These are phyloP conservation scores for Drosophila bocqueti DNA, from an alignment of 1,140 invertebrate genomes.

Conservation along the genomic window DNA sequence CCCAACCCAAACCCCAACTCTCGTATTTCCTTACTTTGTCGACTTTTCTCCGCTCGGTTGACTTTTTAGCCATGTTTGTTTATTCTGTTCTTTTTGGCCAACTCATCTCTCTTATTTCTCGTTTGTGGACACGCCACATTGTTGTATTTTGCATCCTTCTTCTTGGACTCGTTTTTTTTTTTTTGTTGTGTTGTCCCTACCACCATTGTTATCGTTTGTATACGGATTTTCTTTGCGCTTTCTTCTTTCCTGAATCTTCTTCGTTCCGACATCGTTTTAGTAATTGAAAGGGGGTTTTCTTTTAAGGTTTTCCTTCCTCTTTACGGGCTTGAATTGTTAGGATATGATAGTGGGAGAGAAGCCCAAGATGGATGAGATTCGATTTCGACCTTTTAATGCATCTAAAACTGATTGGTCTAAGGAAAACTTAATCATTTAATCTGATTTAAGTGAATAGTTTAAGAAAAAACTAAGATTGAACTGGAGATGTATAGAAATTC, in stretches of 20 bases:
- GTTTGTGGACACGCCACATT: slow-evolving; percentile 19
- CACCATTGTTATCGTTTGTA: slow-evolving; percentile 16
- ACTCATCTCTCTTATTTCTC: slow-evolving; percentile 14
- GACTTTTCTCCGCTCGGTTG: slow-evolving; percentile 1
- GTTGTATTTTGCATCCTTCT: slow-evolving; percentile 16
- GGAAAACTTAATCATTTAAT: not conserved
- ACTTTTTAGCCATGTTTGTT: slow-evolving; percentile 16
- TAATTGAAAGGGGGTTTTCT: slow-evolving; percentile 5
- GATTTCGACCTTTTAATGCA: slow-evolving; percentile 2
- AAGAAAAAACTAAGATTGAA: too few species aligned
- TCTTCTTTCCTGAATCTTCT: not conserved
- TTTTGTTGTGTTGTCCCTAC: slow-evolving; percentile 3
- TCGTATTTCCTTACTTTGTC: not conserved
- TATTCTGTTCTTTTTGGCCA: slow-evolving; percentile 12
- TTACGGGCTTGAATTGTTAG: not conserved
- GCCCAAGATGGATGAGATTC: slow-evolving; percentile 5
- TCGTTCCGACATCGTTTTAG: slow-evolving; percentile 16
- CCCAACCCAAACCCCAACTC: too few species aligned
- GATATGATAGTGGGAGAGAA: not conserved
- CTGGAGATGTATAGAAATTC: not conserved
- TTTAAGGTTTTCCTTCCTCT: slow-evolving; percentile 8
- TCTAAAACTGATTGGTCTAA: not conserved
- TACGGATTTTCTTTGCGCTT: slow-evolving; percentile 5
- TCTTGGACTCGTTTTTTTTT: slow-evolving; percentile 3
- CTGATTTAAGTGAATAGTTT: not conserved